Evolutionary conservation across 92 coral and sea anemone species (phyloP), one percentile per base, ranked within the genome.

Genomic region (Pocillopora meandrina): DNA sequence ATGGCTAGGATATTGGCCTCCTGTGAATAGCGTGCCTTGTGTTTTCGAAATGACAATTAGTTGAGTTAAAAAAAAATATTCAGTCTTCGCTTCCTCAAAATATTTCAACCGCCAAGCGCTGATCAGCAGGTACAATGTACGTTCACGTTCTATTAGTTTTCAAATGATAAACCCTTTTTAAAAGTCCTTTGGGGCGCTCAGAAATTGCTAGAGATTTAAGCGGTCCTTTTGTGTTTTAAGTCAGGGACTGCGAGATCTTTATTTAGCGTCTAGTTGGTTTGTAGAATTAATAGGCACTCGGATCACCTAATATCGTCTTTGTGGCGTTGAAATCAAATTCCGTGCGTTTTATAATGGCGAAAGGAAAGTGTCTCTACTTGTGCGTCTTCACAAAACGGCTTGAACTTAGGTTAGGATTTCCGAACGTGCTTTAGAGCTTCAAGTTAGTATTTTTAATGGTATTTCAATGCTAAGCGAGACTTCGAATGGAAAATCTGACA

Each of bases 1-100:
- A 85, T 84, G 80, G 84, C 75, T 90, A 78, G 64, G 81, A 69
- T 78, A 56, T 64, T 60, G 63, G 94, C 89, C 86, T 79, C 91
- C 94, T 92, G 67, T 78, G 31, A 92, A 56, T 56, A 15, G 17
- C 21, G 34, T 42, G 18, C 34, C 35, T 61, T 57, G 82, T 84
- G 83, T 84, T 77, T 18, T 19, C 52, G 52, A 83, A 76, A 66
- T 84, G 82, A 76, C 76, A 84, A 65, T 76, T 65, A 56, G 57
- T 26, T 13, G 63, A 52, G 35, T 62, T 64, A 83, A 61, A 82
- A 71, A 36, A 70, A 42, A 42, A 42, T 3, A 42, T 42, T 42
- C 8, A 42, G 52, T 74, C 80, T 74, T 62, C 56, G 79, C 21
- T 21, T 82, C 47, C 86, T 35, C 78, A 47, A 2, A 35, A 18